These are phyloP conservation scores for Eurypyga helias DNA, from an alignment of 2,113 vertebrate species.

Conservation along the genomic window DNA sequence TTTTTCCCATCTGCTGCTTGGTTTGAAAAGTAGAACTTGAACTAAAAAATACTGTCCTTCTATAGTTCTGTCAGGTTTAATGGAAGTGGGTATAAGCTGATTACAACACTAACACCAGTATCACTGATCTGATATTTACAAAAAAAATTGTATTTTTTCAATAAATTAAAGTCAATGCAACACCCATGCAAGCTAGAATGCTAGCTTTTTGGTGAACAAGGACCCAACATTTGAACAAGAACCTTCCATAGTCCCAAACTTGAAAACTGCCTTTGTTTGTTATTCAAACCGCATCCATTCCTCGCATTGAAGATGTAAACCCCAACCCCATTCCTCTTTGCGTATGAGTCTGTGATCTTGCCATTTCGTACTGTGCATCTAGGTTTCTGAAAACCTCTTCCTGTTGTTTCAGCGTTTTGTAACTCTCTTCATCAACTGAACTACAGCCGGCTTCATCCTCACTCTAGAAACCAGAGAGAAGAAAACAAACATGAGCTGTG, in stretches of 20 bases:
- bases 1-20: conserved; percentile 75
- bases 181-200: conserved; percentile 93
- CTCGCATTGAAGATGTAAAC: conserved; percentile 91
- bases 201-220: conserved; percentile 89
- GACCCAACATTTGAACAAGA: conserved; percentile 81
- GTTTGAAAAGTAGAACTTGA: conserved; percentile 80
- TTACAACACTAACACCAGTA: conserved; percentile 89
- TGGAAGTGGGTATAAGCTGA: conserved; percentile 86
- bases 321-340: conserved; percentile 99
- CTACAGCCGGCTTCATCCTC: conserved; percentile 90
- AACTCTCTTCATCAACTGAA: conserved; percentile 88
- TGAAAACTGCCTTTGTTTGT: conserved; percentile 19
- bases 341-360: conserved; percentile 96
- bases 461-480: conserved; percentile 71
- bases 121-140: conserved; percentile 92
- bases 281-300: conserved; percentile 93
- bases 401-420: conserved; percentile 95
- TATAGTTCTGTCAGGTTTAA: conserved; percentile 80
- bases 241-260: conserved; percentile 75
- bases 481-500: not conserved
- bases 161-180: conserved; percentile 97
- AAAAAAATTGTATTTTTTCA: conserved; percentile 83
- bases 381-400: conserved; percentile 97
- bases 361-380: conserved; percentile 98
- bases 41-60: conserved; percentile 81